Evolutionary conservation across 2,797 vertebrate genomes (phyloP).

Genomic region (Labeo calbasu): DNA sequence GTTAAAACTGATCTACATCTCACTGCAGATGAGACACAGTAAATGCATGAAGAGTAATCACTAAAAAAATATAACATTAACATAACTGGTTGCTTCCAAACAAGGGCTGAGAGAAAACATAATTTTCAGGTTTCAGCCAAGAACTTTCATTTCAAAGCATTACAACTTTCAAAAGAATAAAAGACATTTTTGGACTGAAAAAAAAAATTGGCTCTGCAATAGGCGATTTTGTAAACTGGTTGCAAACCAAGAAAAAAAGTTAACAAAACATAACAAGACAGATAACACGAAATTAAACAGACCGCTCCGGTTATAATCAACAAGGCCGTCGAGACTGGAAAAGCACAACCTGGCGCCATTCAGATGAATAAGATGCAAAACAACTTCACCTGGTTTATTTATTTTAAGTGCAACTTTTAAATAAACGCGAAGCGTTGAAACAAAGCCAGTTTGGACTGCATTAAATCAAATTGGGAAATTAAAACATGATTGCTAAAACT

Average conservation of each 20-base stretch:
- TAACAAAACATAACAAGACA: neutral
- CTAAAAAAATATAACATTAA: neutral
- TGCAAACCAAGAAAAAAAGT: neutral
- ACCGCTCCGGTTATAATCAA: neutral
- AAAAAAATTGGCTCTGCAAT: neutral
- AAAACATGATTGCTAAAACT: neutral
- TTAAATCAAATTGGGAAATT: neutral
- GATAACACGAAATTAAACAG: neutral
- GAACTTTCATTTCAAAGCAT: neutral
- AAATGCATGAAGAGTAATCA: neutral
- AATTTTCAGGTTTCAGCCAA: neutral
- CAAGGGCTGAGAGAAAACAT: neutral
- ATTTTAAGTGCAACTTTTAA: neutral
- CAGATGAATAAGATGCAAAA: neutral
- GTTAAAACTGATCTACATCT: neutral
- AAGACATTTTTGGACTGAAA: neutral
- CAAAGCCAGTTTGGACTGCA: neutral
- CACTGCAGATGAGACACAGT: neutral
- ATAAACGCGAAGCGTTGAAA: neutral
- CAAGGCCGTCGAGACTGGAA: neutral
- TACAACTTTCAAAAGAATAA: neutral
- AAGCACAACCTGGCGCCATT: neutral
- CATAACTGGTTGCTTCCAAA: neutral
- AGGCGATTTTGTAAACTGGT: neutral
- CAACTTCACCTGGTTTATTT: neutral